phyloP scores from a whole-genome alignment of 37 sponge, comb jelly and placozoan species.

The Bolinopsis microptera region DNA sequence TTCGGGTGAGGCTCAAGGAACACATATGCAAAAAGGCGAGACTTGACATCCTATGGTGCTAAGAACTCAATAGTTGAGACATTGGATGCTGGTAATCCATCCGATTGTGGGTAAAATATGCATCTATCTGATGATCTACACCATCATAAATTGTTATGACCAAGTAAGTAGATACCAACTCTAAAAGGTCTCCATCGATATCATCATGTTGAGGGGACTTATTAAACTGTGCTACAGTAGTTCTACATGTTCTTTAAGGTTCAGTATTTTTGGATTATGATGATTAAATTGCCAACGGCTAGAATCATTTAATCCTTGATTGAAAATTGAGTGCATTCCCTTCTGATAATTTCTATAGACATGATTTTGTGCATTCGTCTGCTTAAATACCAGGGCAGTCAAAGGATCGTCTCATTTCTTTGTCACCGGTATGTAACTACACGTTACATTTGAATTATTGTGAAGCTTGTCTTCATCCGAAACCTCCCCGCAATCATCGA shows the following conservation, averaged over 20 bases:
- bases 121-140: neutral
- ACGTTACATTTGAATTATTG: neutral
- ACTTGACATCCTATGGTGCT: too few relatives aligned
- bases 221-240: neutral
- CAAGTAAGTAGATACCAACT: neutral
- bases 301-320: neutral
- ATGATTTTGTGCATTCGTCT: neutral
- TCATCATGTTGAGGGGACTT: too few relatives aligned
- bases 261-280: neutral
- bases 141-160: neutral
- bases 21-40: neutral
- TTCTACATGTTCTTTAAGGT: neutral
- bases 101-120: neutral
- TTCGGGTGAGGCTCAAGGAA: too few relatives aligned
- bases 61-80: too few relatives aligned
- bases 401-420: neutral
- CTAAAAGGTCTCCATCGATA: too few relatives aligned
- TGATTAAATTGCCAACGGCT: neutral
- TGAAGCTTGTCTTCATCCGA: neutral
- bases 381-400: neutral
- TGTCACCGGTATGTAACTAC: neutral
- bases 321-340: neutral
- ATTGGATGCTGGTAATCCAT: neutral
- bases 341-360: neutral
- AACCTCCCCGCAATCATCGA: neutral